These are phyloP conservation scores for Thamnaconus septentrionalis DNA, from an alignment of 2,113 vertebrate species.

Conservation along the genomic window DNA sequence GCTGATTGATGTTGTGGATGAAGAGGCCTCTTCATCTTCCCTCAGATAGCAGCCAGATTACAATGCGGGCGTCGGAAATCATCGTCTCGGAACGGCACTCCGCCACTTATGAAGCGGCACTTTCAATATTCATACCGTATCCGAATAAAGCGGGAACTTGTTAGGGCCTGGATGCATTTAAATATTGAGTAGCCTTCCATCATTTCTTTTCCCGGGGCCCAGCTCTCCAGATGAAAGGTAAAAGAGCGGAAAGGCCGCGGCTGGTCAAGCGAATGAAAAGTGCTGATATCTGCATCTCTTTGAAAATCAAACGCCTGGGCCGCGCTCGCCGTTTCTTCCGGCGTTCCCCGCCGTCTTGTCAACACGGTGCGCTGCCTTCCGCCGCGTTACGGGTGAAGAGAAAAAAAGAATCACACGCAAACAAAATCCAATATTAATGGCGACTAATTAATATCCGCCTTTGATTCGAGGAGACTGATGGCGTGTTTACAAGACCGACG, in stretches of 20 bases:
- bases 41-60: constrained; percentile 30
- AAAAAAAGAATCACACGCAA: constrained; percentile 14
- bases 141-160: constrained; percentile 64
- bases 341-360: constrained; percentile 57
- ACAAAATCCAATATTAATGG: constrained; percentile 32
- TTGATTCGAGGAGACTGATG: constrained; percentile 25
- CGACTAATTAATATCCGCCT: constrained; percentile 25
- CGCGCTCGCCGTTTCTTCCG: constrained; percentile 65
- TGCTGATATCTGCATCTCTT: constrained; percentile 75
- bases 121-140: constrained; percentile 71
- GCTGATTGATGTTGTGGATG: constrained; percentile 20
- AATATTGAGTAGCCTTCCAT: constrained; percentile 71
- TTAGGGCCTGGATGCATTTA: constrained; percentile 64
- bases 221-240: constrained; percentile 77
- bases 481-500: too few relatives aligned
- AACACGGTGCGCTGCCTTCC: constrained; percentile 30
- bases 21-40: constrained; percentile 40
- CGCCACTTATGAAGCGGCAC: constrained; percentile 42
- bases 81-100: constrained; percentile 49
- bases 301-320: constrained; percentile 72
- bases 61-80: constrained; percentile 15
- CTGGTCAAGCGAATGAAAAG: constrained; percentile 71
- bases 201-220: constrained; percentile 59
- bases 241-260: constrained; percentile 54
- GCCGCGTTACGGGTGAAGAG: constrained; percentile 29